A percentile compares a stretch with the other conserved stretches of the same genome.
phyloP scores from a whole-genome alignment of 2,888 invertebrate genomes.

The Willowsia nigromaculata region DNA sequence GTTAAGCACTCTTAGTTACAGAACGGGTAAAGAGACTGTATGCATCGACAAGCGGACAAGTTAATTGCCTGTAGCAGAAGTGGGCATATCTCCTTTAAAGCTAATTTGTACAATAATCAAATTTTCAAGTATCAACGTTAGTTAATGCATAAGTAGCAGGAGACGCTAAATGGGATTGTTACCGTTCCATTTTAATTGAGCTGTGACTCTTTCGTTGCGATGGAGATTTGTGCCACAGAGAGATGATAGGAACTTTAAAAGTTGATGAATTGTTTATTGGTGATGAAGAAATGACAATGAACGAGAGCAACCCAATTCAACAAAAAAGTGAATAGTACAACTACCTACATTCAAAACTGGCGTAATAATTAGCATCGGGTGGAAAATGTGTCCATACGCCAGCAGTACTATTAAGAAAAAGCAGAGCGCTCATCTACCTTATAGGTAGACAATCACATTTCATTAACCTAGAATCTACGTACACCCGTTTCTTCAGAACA shows the following conservation, averaged over 20 bases:
- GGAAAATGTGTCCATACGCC: neutral
- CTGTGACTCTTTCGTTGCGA: neutral
- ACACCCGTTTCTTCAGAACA: neutral
- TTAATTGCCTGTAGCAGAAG: neutral
- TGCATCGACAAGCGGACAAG: neutral
- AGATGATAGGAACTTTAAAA: neutral
- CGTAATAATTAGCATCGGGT: neutral
- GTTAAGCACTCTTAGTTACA: no score
- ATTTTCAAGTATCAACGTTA: no score
- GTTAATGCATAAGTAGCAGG: no score
- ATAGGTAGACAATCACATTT: neutral
- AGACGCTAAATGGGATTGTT: no score
- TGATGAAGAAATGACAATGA: conserved; percentile 6
- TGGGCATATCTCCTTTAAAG: neutral
- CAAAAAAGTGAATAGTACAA: neutral
- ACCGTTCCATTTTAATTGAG: conserved; percentile 32
- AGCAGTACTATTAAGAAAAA: no score
- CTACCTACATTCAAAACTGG: neutral
- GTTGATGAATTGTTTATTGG: neutral
- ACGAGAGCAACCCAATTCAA: conserved; percentile 10
- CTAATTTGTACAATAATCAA: neutral
- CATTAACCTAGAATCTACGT: conserved; percentile 15
- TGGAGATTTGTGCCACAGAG: neutral
- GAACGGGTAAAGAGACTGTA: no score
- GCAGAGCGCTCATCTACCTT: no score